Evolutionary conservation across 2,113 vertebrate genomes (phyloP).

Genomic region (Tachysurus vachellii): DNA sequence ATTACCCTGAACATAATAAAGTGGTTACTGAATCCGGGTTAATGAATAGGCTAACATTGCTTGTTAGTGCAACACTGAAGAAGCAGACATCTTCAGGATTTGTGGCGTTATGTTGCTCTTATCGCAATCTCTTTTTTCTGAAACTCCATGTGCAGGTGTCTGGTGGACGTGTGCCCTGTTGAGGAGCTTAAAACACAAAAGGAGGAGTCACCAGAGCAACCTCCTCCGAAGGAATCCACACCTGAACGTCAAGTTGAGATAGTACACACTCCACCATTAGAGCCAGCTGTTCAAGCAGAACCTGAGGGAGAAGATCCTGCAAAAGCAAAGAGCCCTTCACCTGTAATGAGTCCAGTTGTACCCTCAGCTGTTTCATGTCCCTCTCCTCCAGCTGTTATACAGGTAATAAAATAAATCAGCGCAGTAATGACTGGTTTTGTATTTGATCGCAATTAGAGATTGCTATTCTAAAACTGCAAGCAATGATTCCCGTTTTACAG

Average conservation of each 20-base stretch:
- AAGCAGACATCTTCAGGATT: background rate
- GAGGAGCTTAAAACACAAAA: conserved; percentile 11
- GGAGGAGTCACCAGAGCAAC: conserved; percentile 23
- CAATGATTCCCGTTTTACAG: background rate
- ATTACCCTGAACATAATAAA: background rate
- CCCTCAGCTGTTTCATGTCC: conserved; percentile 18
- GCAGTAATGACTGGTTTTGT: background rate
- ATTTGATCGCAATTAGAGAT: background rate
- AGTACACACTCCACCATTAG: background rate
- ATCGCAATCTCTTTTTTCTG: background rate
- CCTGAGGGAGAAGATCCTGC: conserved; percentile 10
- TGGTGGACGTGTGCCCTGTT: conserved; percentile 41
- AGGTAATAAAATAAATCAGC: conserved; percentile 52
- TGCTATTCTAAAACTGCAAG: background rate
- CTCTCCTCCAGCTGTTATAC: background rate
- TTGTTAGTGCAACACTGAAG: no score
- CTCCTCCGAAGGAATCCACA: background rate
- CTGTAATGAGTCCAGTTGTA: conserved; percentile 29
- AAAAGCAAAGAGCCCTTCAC: background rate
- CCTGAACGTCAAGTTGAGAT: conserved; percentile 6
- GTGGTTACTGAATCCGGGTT: background rate
- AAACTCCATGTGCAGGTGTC: conserved; percentile 45
- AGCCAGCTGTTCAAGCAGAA: conserved; percentile 6
- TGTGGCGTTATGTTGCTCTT: conserved; percentile 18
- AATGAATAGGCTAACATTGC: background rate